Base-by-base conservation (phyloP, 2,888 invertebrate genomes). In the Melanchra persicariae region DNA sequence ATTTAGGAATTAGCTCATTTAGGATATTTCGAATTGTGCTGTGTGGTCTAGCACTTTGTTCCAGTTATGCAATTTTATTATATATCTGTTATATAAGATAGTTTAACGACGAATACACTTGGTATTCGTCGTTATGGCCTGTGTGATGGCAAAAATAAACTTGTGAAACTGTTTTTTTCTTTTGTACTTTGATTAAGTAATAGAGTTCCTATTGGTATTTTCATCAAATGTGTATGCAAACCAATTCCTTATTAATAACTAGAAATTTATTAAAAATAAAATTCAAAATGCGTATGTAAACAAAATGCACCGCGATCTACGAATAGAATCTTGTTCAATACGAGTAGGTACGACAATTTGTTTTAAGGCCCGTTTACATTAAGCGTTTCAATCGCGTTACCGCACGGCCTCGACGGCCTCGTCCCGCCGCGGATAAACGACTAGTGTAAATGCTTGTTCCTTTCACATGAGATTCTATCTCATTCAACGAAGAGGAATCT, bases 321-420 rank as follows among this genome's bases (percentile, higher is more conserved):
- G 66, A 66, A 77, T 57, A 54, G 62, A 0, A 61, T 66, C 62
- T 67, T 61, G 65, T 74, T 63, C 47, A 59, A 69, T 60, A n/a
- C n/a, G n/a, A n/a, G n/a, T n/a, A 55, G 65, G 43, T 60, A 22
- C 43, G 45, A n/a, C 59, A 70, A 81, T 79, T 77, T 57, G 55
- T 81, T 70, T 78, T 65, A 47, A 52, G 58, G 66, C 54, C 65
- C 49, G 65, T 74, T 73, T 60, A 72, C 74, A 79, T 76, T 67
- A 81, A 70, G 72, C 62, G 72, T 79, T 79, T 61, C 79, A 77
- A 74, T 81, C 73, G 70, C 49, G 71, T 82, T 58, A 79, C 70
- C 63, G 49, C 63, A 49, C 60, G 57, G 55, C 60, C 61, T 55
- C 49, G 58, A 49, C 60, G 57, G 55, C 60, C 61, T 55, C 49